Evolutionary conservation across 1,140 invertebrate species (phyloP).

Genomic region (Thaumetopoea pityocampa): DNA sequence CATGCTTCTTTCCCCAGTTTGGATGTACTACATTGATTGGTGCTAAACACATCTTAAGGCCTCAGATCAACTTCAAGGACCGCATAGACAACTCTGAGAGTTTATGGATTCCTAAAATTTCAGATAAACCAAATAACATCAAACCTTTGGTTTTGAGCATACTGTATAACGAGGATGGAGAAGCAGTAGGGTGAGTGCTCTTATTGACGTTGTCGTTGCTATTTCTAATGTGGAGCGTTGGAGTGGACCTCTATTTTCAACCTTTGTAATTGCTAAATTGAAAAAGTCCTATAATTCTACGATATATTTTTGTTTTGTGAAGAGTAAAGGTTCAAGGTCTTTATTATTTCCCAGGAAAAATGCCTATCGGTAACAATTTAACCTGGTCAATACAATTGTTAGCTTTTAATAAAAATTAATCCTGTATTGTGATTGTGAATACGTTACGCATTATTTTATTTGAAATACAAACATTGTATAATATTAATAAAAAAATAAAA

Average conservation of each 20-base stretch:
- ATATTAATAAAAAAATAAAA: no score
- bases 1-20: conserved; percentile 27
- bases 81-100: conserved; percentile 87
- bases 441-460: no score
- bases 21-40: conserved; percentile 80
- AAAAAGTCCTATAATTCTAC: no score
- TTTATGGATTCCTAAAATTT: conserved; percentile 89
- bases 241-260: background rate
- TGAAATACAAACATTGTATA: no score
- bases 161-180: conserved; percentile 79
- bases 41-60: conserved; percentile 86
- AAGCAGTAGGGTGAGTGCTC: conserved; percentile 62
- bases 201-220: background rate
- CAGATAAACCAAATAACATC: conserved; percentile 91
- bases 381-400: no score
- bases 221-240: no score
- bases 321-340: no score
- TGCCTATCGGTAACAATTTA: no score
- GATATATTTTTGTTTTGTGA: no score
- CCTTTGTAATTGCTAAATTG: background rate
- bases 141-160: conserved; percentile 87
- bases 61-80: conserved; percentile 90
- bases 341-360: no score
- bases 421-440: no score
- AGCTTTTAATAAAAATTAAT: no score